Percentiles rank a stretch among this genome's conserved stretches.
Evolutionary conservation across 2,797 vertebrate species (phyloP).

Genomic region (Triplophysa bombifrons): DNA sequence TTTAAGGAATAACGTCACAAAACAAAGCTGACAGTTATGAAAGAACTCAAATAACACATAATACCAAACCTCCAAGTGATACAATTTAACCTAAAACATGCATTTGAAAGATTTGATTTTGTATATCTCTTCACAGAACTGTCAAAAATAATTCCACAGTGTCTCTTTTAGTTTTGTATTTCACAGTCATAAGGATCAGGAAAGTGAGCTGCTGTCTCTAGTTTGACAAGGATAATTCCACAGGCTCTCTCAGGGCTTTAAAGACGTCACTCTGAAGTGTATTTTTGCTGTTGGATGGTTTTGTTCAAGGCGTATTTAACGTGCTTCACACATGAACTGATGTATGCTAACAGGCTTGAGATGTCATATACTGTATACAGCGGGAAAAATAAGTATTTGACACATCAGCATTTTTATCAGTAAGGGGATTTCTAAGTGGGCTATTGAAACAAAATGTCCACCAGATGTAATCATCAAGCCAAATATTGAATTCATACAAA

Average conservation of each 20-base stretch:
- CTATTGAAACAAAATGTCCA: too few relatives aligned
- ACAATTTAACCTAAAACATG: background rate
- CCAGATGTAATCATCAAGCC: too few relatives aligned
- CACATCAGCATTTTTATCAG: too few relatives aligned
- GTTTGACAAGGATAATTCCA: background rate
- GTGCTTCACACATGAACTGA: background rate
- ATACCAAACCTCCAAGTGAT: background rate
- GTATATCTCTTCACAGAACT: background rate
- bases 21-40: background rate
- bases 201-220: background rate
- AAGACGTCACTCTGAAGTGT: background rate
- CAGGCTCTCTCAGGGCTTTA: slow-evolving; percentile 6
- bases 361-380: background rate
- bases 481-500: too few relatives aligned
- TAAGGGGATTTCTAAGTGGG: too few relatives aligned
- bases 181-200: background rate
- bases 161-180: slow-evolving; percentile 12
- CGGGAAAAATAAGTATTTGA: too few relatives aligned
- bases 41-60: background rate
- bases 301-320: background rate
- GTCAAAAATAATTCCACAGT: background rate
- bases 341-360: background rate
- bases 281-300: background rate
- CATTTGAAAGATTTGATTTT: background rate
- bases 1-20: background rate